A percentile compares a stretch with the other conserved stretches of the same genome.
Conservation (phyloP, 2,888 invertebrate species). For the Noctua comes region DNA sequence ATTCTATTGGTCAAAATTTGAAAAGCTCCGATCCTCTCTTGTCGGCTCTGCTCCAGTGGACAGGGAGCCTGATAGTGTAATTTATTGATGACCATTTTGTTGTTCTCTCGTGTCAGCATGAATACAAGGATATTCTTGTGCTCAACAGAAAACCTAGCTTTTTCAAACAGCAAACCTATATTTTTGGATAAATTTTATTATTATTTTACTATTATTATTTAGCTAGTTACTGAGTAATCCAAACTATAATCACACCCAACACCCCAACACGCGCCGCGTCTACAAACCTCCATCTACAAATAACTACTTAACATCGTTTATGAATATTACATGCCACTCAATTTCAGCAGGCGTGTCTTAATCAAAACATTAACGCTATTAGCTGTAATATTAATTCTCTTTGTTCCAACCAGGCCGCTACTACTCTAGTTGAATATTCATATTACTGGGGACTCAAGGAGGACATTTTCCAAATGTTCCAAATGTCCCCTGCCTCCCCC, state of each 20-base stretch:
- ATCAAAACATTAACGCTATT: conserved; percentile 78
- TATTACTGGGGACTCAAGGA: conserved; percentile 66
- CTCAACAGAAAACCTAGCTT: too few species aligned
- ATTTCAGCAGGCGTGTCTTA: conserved; percentile 75
- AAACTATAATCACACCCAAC: conserved; percentile 13
- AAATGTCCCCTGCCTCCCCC: conserved; percentile 68
- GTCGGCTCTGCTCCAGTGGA: too few species aligned
- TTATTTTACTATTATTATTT: too few species aligned
- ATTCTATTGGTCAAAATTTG: too few species aligned
- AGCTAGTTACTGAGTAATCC: background rate
- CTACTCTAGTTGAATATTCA: conserved; percentile 83
- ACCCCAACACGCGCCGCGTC: conserved; percentile 12
- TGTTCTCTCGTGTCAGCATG: background rate
- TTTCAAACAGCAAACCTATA: too few species aligned
- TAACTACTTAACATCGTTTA: conserved; percentile 66
- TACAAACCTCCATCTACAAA: conserved; percentile 43
- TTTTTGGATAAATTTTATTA: too few species aligned
- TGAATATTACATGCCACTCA: conserved; percentile 79
- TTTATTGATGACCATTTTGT: background rate
- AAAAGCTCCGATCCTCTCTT: too few species aligned
- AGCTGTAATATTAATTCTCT: conserved; percentile 78
- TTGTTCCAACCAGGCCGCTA: conserved; percentile 68
- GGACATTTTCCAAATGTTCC: conserved; percentile 66
- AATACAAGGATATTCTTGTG: background rate
- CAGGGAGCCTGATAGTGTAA: background rate